Base-by-base conservation (phyloP, 2,888 invertebrate genomes). In the Parnassius smintheus region DNA sequence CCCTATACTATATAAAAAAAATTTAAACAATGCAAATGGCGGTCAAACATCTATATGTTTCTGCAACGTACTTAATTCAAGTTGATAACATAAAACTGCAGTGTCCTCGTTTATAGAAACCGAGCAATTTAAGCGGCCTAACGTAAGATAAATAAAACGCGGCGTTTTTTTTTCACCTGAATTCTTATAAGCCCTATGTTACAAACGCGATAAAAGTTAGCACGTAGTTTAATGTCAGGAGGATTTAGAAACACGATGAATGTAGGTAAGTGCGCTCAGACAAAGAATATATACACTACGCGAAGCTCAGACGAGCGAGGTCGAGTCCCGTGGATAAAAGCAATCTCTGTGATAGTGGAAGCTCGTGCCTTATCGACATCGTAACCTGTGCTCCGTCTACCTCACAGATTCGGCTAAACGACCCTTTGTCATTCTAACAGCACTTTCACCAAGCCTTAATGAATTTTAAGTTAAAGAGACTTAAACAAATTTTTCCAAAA, bases 331-430 rank as follows among this genome's bases (percentile, higher is more conserved):
- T 70, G 66, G 68, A 71, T 70, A 80, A 77, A 81, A 76, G 75
- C 75, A 75, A 83, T 80, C 75, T 77, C 68, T 59, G 68, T 73
- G 74, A 80, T 80, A 76, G 75, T 72, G 69, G 22, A 62, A 62
- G 68, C 65, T 71, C 86, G 85, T 86, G 86, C 81, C 85, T 84
- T 87, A 88, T 87, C 87, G 74, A 65, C 74, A 77, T 78, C 78
- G 72, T 75, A 74, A 78, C 72, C 75, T 73, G 64, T 64, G 65
- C 63, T 51, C 55, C 57, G 41, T 53, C 58, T 69, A 64, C 62
- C 62, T 59, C 62, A 62, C 63, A 61, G 69, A 68, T 70, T 74
- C 60, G 70, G 71, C 67, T 76, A 77, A 80, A 77, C 72, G 77
- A 72, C 72, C 70, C 74, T 77, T 72, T 74, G 71, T 74, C 71